Percentiles rank a stretch among this genome's conserved stretches.
Evolutionary conservation across 2,113 vertebrate genomes (phyloP).

Genomic region (Lagopus muta): DNA sequence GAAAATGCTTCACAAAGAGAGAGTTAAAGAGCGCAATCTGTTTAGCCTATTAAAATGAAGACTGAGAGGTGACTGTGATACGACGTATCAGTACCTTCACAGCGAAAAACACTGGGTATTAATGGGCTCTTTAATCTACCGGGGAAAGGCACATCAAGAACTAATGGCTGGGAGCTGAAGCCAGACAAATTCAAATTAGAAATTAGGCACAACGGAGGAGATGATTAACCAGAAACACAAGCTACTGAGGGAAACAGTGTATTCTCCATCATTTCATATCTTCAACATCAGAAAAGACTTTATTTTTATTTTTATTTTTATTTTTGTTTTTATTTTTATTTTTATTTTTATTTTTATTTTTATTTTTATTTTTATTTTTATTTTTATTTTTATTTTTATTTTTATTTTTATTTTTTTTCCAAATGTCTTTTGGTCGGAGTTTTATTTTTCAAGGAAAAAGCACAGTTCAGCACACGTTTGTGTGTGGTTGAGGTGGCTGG

Average conservation of each 20-base stretch:
- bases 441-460: background rate
- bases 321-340: no score
- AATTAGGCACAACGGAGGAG: conserved; percentile 37
- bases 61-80: conserved; percentile 61
- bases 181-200: conserved; percentile 70
- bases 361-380: background rate
- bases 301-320: background rate
- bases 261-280: background rate
- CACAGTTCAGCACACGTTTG: background rate
- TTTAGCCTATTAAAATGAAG: conserved; percentile 68
- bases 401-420: background rate
- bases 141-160: conserved; percentile 57
- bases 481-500: background rate
- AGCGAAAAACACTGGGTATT: conserved; percentile 24
- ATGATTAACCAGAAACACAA: conserved; percentile 49
- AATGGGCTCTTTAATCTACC: conserved; percentile 69
- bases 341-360: background rate
- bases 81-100: conserved; percentile 52
- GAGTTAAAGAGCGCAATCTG: conserved; percentile 68
- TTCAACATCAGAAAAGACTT: background rate
- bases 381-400: background rate
- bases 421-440: background rate
- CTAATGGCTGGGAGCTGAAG: conserved; percentile 64
- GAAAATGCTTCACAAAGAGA: conserved; percentile 53
- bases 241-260: conserved; percentile 5